Base-by-base conservation (phyloP, 2,797 vertebrate genomes). In the Sciurus vulgaris region DNA sequence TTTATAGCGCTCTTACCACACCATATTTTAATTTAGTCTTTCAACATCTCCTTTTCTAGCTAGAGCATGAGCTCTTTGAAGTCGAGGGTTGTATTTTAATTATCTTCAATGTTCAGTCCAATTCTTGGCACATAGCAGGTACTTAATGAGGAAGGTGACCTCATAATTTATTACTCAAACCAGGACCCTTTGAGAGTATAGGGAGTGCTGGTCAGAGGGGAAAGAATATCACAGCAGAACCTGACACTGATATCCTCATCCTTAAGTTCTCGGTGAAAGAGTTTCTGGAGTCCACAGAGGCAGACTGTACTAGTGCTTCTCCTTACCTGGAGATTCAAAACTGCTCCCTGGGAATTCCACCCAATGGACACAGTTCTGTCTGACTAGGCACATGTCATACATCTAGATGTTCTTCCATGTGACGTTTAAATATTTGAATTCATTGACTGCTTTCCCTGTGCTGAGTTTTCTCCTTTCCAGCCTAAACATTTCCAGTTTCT, bases 401-500 rank as follows among this genome's bases (percentile, higher is more conserved):
- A 82, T 73, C 67, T 22, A 76, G 65, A 72, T 41, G 77, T 79
- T 70, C 74, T 93, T 94, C 94, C 24, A 4, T 18, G 22, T 83
- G 89, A 78, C 15, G 47, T 94, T 95, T 87, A 92, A 84, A 69
- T 88, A 49, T 85, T 49, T 92, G 24, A 88, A 49, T 78, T 92
- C 44, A 72, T 91, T 51, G 44, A 49, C 28, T 63, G 35, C 77
- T 77, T 61, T 26, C 56, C 72, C 51, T 72, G 26, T n/a, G 59
- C 30, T 76, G 22, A 33, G 28, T 44, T 72, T 94, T 85, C 77
- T 91, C 56, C 17, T 78, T 94, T 84, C 33, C 9, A 61, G 76
- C 17, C 91, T 83, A 47, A 78, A 76, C 17, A 35, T 26, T 33
- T 28, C 13, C 7, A 6, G 18, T 84, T 67, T 92, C 59, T 67